These are phyloP conservation scores for Siniperca obscura DNA, from an alignment of 2,797 vertebrate genomes.

Conservation along the genomic window DNA sequence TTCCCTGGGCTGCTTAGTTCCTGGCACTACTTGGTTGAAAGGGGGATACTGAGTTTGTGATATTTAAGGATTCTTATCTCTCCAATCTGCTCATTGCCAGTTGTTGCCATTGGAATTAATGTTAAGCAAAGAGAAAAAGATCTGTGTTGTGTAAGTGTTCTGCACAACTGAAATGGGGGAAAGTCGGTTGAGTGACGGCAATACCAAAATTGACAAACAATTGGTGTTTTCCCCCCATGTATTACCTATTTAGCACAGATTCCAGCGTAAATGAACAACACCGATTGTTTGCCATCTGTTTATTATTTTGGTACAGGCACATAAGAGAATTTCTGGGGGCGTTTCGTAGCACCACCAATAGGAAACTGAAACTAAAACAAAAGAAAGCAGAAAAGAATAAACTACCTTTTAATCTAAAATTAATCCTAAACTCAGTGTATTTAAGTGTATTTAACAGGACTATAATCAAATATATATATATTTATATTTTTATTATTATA, in stretches of 20 bases:
- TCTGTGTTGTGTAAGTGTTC: neutral
- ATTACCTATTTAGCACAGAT: neutral
- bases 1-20: neutral
- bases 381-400: neutral
- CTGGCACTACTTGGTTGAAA: neutral
- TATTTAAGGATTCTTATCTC: neutral
- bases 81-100: neutral
- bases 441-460: too few relatives aligned
- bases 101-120: neutral
- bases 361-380: constrained; percentile 16
- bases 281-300: neutral
- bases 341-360: neutral
- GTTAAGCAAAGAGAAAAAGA: neutral
- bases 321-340: neutral
- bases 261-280: neutral
- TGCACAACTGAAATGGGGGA: neutral
- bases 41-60: neutral
- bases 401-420: neutral
- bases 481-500: too few relatives aligned
- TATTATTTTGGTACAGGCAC: neutral
- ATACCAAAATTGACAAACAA: neutral
- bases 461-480: neutral
- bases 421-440: neutral
- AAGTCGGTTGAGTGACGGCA: neutral
- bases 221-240: neutral